Conservation (phyloP, 1,140 invertebrate species). For the Temnothorax longispinosus region DNA sequence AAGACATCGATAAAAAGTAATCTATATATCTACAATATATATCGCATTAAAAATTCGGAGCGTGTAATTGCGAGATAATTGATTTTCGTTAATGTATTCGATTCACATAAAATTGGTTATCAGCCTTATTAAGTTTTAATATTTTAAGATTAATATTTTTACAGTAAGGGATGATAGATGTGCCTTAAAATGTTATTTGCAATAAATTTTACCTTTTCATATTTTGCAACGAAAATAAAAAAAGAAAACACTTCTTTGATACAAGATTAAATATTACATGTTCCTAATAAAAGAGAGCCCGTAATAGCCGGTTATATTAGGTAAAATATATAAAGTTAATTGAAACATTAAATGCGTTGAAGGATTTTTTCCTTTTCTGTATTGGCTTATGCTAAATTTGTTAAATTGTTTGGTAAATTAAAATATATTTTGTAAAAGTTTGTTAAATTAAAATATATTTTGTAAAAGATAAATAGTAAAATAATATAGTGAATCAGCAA, state of each 20-base stretch:
- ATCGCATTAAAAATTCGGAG: neutral
- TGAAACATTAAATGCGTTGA: neutral
- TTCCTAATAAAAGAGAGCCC: neutral
- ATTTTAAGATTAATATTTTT: neutral
- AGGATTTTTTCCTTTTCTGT: neutral
- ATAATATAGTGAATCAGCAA: neutral
- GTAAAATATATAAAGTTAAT: neutral
- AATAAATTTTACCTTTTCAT: neutral
- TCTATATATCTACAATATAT: neutral
- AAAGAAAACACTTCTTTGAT: neutral
- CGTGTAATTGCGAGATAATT: neutral
- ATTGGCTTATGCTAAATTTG: neutral
- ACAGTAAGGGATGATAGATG: neutral
- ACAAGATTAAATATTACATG: neutral
- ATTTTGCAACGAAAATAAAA: neutral
- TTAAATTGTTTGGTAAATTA: too few species aligned
- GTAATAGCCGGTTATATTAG: neutral
- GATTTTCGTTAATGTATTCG: neutral
- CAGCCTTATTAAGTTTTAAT: neutral
- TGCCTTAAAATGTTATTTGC: neutral
- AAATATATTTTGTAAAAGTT: too few species aligned
- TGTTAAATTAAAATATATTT: neutral
- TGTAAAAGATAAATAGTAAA: neutral
- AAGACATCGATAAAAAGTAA: neutral
- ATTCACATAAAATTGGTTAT: neutral